phyloP scores from a whole-genome alignment of 1,140 invertebrate species.

The Megalopta genalis region DNA sequence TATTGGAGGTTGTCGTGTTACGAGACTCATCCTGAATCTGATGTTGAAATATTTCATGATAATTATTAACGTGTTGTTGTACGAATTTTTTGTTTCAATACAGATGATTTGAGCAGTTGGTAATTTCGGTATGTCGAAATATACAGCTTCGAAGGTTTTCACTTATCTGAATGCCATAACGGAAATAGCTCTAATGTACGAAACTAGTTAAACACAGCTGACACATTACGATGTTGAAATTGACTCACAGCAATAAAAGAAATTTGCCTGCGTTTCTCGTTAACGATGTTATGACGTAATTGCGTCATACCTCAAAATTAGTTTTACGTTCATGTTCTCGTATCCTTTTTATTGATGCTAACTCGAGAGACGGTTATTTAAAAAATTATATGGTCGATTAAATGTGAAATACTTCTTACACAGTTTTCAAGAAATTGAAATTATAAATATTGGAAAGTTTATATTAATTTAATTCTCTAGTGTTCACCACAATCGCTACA shows the following conservation, averaged over 20 bases:
- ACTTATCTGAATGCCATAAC: not conserved
- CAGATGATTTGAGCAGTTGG: not conserved
- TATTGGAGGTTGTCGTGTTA: too few relatives aligned
- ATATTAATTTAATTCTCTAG: too few relatives aligned
- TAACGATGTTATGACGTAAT: conserved; percentile 16
- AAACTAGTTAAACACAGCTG: conserved; percentile 22
- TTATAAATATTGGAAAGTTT: too few relatives aligned
- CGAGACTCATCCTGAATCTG: not conserved
- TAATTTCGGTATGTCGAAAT: not conserved
- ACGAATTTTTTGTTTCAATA: not conserved
- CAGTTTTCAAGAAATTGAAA: too few relatives aligned
- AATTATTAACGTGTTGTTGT: not conserved
- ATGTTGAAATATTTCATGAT: not conserved
- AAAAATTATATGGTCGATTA: too few relatives aligned
- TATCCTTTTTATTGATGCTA: not conserved
- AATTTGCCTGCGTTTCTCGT: conserved; percentile 1
- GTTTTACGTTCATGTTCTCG: not conserved
- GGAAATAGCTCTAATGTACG: not conserved
- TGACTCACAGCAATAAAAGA: conserved; percentile 8
- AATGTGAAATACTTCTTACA: too few relatives aligned
- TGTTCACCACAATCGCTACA: too few relatives aligned
- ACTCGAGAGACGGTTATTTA: too few relatives aligned
- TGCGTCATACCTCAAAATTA: conserved; percentile 17
- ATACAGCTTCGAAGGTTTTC: not conserved
- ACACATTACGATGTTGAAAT: not conserved